Base-by-base conservation (phyloP, 2,113 vertebrate species). In the Labeo rohita region DNA sequence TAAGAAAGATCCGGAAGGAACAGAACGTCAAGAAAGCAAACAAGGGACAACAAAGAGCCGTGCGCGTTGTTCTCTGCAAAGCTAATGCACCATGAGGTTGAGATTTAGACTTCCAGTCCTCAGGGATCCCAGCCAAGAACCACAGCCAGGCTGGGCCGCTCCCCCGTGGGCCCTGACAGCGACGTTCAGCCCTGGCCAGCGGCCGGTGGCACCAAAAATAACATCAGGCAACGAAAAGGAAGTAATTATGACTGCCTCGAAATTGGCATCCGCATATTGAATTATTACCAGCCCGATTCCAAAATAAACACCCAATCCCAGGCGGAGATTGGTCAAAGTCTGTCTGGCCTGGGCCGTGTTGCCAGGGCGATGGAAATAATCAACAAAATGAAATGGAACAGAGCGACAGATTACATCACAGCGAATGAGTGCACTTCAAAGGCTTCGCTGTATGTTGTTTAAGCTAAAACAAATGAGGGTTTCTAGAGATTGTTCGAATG, bases 121-220 rank as follows among this genome's bases (percentile, higher is more conserved):
- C 61, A 68, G 74, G 47, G 81, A 50, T 49, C 45, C 73, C 16
- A 1, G 77, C 74, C 70, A 72, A 52, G 16, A 84, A 75, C 88
- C 88, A 61, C 88, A 59, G 52, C 77, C 82, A 34, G 50, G 49
- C 85, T n/a, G 2, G 70, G 82, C 80, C 45, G 5, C 63, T 56
- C 63, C 56, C 49, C 34, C 56, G 2, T 16, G 56, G 80, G 85
- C 49, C 72, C 81, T 52, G 39, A 45, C 50, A 87, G 52, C n/a
- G 74, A 65, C n/a, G 63, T 49, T 80, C 75, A 84, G 72, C 76
- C 63, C 81, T 54, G 61, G 49, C 76, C 10, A 43, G 63, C 23
- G 76, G 86, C 75, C 66, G 45, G 45, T 70, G 82, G 83, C 82
- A 87, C 83, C 66, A 52, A 87, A 80, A 84, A 87, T 87, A 84